phyloP scores from a whole-genome alignment of 1,140 invertebrate species.

The Heliconius melpomene region DNA sequence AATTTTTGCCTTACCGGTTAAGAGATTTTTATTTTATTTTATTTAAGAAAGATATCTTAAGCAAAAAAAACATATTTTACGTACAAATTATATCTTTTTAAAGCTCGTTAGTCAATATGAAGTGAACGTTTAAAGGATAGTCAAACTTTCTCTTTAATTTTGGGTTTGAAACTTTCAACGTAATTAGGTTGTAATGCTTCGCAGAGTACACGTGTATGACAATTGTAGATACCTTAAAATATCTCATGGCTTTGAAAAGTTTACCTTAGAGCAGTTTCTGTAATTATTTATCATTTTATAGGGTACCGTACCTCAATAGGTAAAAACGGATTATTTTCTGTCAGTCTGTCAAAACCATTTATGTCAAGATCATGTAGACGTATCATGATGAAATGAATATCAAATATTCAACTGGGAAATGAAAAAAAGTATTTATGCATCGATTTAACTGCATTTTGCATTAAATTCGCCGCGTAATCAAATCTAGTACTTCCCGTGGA shows the following conservation, averaged over 20 bases:
- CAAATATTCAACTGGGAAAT: no score
- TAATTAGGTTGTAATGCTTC: neutral
- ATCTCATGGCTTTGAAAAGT: neutral
- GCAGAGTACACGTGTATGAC: neutral
- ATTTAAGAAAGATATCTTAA: neutral
- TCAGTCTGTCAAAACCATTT: no score
- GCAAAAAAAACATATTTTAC: neutral
- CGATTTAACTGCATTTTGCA: no score
- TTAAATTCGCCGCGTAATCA: no score
- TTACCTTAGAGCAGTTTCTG: neutral
- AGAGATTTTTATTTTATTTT: neutral
- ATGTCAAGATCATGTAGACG: no score
- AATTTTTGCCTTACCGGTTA: neutral
- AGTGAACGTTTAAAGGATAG: neutral
- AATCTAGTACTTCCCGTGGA: no score
- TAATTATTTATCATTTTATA: no score
- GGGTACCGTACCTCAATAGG: no score
- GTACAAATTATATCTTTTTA: neutral
- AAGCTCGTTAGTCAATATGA: neutral
- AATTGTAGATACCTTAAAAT: neutral
- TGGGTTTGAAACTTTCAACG: neutral
- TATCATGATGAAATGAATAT: no score
- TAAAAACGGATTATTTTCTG: no score
- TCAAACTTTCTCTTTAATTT: neutral
- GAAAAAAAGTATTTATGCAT: no score